phyloP scores from a whole-genome alignment of 2,888 invertebrate genomes.

The Drosophila lutescens region DNA sequence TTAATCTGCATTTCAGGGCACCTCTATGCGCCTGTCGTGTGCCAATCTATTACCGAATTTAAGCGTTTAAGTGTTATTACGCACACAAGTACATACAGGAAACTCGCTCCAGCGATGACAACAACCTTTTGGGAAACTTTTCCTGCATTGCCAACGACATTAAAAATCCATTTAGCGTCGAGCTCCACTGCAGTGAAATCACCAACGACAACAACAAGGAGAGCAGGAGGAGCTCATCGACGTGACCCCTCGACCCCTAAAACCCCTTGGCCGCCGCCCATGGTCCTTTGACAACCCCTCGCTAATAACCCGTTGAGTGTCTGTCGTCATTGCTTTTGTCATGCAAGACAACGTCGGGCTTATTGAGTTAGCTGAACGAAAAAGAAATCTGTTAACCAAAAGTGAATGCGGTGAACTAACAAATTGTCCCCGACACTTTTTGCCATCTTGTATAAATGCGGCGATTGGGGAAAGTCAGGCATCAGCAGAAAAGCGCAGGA shows the following conservation, averaged over 20 bases:
- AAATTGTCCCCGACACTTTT: slow-evolving; percentile 40
- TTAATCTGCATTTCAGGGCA: background rate
- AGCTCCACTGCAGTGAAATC: slow-evolving; percentile 63
- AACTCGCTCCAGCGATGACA: slow-evolving; percentile 51
- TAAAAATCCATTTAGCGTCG: slow-evolving; percentile 81
- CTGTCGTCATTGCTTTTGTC: slow-evolving; percentile 50
- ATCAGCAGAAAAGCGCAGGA: slow-evolving; percentile 16
- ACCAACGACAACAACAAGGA: slow-evolving; percentile 29
- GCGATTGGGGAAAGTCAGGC: slow-evolving; percentile 4
- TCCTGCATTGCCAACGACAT: slow-evolving; percentile 75
- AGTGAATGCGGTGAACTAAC: slow-evolving; percentile 44
- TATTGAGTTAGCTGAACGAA: slow-evolving; percentile 64
- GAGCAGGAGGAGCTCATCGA: slow-evolving; percentile 44
- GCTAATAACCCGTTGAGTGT: slow-evolving; percentile 75
- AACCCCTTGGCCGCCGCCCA: background rate
- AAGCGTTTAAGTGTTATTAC: slow-evolving; percentile 74
- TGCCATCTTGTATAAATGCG: slow-evolving; percentile 20
- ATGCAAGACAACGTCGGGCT: slow-evolving; percentile 40
- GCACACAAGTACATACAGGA: slow-evolving; percentile 33
- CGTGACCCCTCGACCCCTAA: slow-evolving; percentile 26
- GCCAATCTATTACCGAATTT: slow-evolving; percentile 39
- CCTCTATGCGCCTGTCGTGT: slow-evolving; percentile 4
- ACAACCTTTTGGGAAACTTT: slow-evolving; percentile 67
- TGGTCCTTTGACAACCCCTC: slow-evolving; percentile 36
- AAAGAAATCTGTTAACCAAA: slow-evolving; percentile 59